These are phyloP conservation scores for Bibio marci DNA, from an alignment of 2,888 invertebrate species.

Conservation along the genomic window DNA sequence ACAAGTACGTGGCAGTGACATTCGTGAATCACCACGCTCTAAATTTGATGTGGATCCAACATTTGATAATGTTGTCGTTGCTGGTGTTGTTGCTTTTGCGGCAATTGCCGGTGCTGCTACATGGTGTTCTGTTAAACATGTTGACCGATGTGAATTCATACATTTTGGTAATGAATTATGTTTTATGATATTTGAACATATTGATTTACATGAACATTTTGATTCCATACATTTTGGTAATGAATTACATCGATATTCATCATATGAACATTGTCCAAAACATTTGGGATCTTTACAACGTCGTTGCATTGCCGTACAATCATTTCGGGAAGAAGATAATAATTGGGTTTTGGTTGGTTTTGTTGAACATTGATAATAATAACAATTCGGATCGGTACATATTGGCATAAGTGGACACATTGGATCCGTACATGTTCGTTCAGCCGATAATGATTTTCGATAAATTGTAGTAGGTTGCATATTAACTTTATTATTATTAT, in stretches of 20 bases:
- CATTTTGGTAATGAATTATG: conserved; percentile 32
- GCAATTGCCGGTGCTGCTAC: conserved; percentile 16
- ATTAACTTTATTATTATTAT: conserved; percentile 14
- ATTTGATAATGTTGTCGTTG: too few species aligned
- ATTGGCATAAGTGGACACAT: conserved; percentile 26
- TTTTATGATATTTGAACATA: conserved; percentile 23
- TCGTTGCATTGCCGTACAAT: too few species aligned
- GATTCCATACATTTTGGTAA: conserved; percentile 25
- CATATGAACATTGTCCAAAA: conserved; percentile 20
- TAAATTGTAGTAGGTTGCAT: conserved; percentile 13
- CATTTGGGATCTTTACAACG: conserved; percentile 7
- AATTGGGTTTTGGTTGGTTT: too few species aligned
- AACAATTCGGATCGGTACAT: conserved; percentile 29
- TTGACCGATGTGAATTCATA: conserved; percentile 24
- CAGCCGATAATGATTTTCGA: conserved; percentile 27
- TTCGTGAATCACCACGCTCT: conserved; percentile 25
- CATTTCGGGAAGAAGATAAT: too few species aligned
- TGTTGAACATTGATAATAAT: conserved; percentile 19
- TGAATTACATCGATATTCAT: conserved; percentile 26
- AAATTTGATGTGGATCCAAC: conserved; percentile 6
- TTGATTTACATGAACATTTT: conserved; percentile 17
- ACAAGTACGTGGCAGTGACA: conserved; percentile 16
- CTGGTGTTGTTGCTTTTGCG: conserved; percentile 7
- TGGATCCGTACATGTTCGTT: conserved; percentile 27
- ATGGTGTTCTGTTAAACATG: conserved; percentile 19